A percentile compares a stretch with the other conserved stretches of the same genome.
Conservation (phyloP, 1,140 invertebrate species). For the Triops longicaudatus region DNA sequence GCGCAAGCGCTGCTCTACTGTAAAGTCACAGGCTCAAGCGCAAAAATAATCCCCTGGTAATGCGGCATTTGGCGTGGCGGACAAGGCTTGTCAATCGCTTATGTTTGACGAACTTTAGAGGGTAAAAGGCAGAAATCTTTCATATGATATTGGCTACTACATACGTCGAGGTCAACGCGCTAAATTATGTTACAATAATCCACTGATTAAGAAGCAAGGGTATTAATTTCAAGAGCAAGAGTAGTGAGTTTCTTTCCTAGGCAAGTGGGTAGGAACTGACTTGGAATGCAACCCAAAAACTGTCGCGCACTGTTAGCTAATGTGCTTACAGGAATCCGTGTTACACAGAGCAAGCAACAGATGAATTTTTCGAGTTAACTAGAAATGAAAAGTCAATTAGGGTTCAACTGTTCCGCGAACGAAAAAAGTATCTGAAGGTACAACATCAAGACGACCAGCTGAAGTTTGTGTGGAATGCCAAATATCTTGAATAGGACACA, state of each 20-base stretch:
- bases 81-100: neutral
- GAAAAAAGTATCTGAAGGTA: neutral
- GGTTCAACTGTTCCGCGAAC: neutral
- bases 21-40: neutral
- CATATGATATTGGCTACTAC: neutral
- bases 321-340: too few relatives aligned
- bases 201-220: too few relatives aligned
- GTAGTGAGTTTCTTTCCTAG: too few relatives aligned
- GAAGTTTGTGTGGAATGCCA: neutral
- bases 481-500: slow-evolving; percentile 3
- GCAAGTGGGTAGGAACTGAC: too few relatives aligned
- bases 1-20: neutral
- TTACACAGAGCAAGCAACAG: too few relatives aligned
- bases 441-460: neutral
- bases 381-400: neutral
- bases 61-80: neutral
- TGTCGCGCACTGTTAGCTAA: too few relatives aligned
- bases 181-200: too few relatives aligned
- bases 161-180: neutral
- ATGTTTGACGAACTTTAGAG: neutral
- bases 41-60: neutral
- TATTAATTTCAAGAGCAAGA: too few relatives aligned
- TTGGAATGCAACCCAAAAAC: too few relatives aligned
- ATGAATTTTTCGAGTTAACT: neutral
- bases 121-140: neutral